A percentile compares a stretch with the other conserved stretches of the same genome.
phyloP scores from a whole-genome alignment of 2,888 invertebrate species.

The Pemphredon lugubris region DNA sequence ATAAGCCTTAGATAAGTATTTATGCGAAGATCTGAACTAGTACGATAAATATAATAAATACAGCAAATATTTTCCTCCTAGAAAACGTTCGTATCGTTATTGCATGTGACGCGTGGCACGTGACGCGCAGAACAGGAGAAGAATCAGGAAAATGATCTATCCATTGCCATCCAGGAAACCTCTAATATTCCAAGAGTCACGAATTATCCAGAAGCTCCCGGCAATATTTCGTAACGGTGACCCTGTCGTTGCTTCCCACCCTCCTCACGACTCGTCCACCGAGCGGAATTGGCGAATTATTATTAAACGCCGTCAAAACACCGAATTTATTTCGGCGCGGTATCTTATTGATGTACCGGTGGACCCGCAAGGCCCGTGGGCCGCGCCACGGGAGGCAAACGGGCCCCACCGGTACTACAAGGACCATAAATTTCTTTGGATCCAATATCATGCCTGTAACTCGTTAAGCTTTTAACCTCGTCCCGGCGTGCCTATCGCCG shows the following conservation, averaged over 20 bases:
- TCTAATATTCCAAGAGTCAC: too few species aligned
- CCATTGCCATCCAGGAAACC: too few species aligned
- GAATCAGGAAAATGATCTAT: too few species aligned
- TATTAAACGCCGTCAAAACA: slow-evolving; percentile 77
- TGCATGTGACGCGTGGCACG: too few species aligned
- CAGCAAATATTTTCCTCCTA: too few species aligned
- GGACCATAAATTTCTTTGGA: slow-evolving; percentile 75
- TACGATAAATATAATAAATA: too few species aligned
- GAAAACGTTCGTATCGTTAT: too few species aligned
- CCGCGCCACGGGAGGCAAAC: slow-evolving; percentile 71
- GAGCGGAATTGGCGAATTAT: slow-evolving; percentile 73
- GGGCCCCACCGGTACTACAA: slow-evolving; percentile 69
- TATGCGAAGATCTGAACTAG: too few species aligned
- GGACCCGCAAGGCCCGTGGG: slow-evolving; percentile 65
- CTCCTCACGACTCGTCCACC: slow-evolving; percentile 12
- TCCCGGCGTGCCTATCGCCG: slow-evolving; percentile 61
- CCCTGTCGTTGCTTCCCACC: slow-evolving; percentile 19
- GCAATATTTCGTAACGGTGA: slow-evolving; percentile 63
- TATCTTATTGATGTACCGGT: slow-evolving; percentile 75
- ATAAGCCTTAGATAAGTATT: too few species aligned
- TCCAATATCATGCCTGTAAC: slow-evolving; percentile 76
- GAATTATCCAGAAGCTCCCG: slow-evolving; percentile 11
- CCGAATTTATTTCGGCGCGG: slow-evolving; percentile 75
- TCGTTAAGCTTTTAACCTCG: slow-evolving; percentile 72
- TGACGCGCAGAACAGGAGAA: too few species aligned